These are phyloP conservation scores for Naja naja DNA, from an alignment of 2,113 vertebrate species.

Conservation along the genomic window DNA sequence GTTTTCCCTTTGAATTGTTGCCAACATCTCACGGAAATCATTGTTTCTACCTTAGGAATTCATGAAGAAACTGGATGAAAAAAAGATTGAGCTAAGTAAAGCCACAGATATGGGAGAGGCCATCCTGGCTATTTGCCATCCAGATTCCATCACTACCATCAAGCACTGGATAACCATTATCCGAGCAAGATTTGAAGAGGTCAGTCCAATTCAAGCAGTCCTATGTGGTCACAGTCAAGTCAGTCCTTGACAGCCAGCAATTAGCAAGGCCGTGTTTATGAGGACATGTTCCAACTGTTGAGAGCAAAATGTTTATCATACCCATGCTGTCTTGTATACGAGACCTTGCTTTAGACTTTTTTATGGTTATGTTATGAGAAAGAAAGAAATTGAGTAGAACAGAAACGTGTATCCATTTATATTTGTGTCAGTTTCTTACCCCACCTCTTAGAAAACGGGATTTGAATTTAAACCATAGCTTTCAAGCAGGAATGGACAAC, in stretches of 20 bases:
- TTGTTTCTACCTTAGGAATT: constrained; percentile 81
- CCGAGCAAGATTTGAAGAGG: constrained; percentile 97
- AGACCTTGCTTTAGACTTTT: constrained; percentile 34
- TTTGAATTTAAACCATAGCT: background rate
- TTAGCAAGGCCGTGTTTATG: background rate
- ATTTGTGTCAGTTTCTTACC: constrained; percentile 34
- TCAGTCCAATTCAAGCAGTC: constrained; percentile 61
- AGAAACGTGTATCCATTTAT: constrained; percentile 40
- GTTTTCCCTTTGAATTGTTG: constrained; percentile 37
- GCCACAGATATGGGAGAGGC: constrained; percentile 89
- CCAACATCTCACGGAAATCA: constrained; percentile 46
- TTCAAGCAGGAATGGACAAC: background rate
- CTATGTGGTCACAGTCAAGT: background rate
- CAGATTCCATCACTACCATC: constrained; percentile 96
- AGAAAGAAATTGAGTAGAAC: constrained; percentile 19
- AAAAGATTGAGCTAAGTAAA: constrained; percentile 85
- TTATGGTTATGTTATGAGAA: background rate
- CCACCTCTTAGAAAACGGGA: background rate
- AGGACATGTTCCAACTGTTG: constrained; percentile 43
- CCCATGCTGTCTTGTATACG: constrained; percentile 10
- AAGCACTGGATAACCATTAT: constrained; percentile 99
- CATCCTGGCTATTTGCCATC: constrained; percentile 91
- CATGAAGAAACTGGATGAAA: constrained; percentile 94
- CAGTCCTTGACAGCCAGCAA: constrained; percentile 7
- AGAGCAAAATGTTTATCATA: constrained; percentile 51